These are phyloP conservation scores for Himalopsyche tibetana DNA, from an alignment of 2,888 invertebrate genomes.

Conservation along the genomic window DNA sequence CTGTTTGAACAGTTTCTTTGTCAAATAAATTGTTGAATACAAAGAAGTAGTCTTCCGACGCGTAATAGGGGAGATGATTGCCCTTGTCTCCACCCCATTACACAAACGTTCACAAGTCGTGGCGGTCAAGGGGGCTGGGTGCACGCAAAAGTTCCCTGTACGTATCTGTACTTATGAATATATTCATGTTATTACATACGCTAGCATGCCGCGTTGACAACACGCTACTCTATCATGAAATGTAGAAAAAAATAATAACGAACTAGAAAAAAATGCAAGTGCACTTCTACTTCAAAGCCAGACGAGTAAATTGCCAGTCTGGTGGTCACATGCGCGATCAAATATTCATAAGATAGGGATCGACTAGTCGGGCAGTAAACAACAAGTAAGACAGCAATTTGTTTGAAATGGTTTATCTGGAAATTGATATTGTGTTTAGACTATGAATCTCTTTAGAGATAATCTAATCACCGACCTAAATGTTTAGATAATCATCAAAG, in stretches of 20 bases:
- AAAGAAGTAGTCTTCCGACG: too few species aligned
- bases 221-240: conserved; percentile 11
- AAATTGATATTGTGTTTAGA: not conserved
- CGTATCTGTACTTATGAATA: not conserved
- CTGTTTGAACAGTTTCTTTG: too few species aligned
- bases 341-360: conserved; percentile 37
- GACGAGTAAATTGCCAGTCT: conserved; percentile 35
- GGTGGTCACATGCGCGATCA: conserved; percentile 28
- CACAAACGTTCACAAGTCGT: not conserved
- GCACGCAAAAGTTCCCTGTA: not conserved
- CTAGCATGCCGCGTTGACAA: not conserved
- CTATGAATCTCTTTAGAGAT: too few species aligned
- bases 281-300: conserved; percentile 2
- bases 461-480: too few species aligned
- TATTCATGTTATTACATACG: not conserved
- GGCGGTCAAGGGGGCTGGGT: not conserved
- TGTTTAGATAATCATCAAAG: too few species aligned
- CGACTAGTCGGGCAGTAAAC: conserved; percentile 5
- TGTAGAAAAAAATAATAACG: not conserved
- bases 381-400: conserved; percentile 7
- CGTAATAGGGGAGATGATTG: not conserved
- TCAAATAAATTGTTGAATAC: too few species aligned
- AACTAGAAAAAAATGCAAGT: conserved; percentile 34
- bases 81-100: conserved; percentile 13
- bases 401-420: not conserved